Base-by-base conservation (phyloP, 2,113 vertebrate genomes). In the Tursiops truncatus region DNA sequence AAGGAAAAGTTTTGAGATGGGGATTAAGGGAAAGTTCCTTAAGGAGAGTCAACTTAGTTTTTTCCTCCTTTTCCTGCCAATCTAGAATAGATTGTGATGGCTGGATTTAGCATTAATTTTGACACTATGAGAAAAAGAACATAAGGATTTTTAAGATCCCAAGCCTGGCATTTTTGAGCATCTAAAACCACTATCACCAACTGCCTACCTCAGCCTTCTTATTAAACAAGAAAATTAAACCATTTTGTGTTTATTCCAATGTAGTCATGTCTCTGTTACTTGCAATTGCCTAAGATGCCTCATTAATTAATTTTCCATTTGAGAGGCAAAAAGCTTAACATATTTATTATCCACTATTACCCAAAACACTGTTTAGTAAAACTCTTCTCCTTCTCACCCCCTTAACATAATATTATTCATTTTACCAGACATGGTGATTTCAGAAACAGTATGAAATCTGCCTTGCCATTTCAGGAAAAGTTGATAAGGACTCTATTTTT, bases 301-400 rank as follows among this genome's bases (percentile, higher is more conserved):
- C 60, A 41, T 53, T 87, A 80, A 91, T 81, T 90, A 95, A 89
- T 85, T 79, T 65, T 25, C 23, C 31, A 80, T 2, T 36, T 36
- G 6, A 6, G 15, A 76, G 1, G 11, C 9, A 41, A 38, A 87
- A 28, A 28, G 4, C 3, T 50, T 44, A 58, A 62, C 36, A 9
- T 53, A 10, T 88, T 89, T 91, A 95, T 81, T 31, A 89, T 74
- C 79, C 89, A 4, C n/a, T 84, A 77, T 50, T 58, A 79, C 31
- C 62, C 81, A 93, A 96, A 77, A 15, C 12, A 47, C 47, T 93
- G 11, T 56, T 91, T 91, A 84, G 3, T 88, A 44, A 80, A 94
- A 65, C 0, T 33, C n/a, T 63, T 41, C 7, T 73, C 5, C 13
- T 58, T 80, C 70, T 33, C 14, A 13, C 10, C 1, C 14, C 18